These are phyloP conservation scores for Tychaedon coryphoeus DNA, from an alignment of 2,113 vertebrate genomes.

Conservation along the genomic window DNA sequence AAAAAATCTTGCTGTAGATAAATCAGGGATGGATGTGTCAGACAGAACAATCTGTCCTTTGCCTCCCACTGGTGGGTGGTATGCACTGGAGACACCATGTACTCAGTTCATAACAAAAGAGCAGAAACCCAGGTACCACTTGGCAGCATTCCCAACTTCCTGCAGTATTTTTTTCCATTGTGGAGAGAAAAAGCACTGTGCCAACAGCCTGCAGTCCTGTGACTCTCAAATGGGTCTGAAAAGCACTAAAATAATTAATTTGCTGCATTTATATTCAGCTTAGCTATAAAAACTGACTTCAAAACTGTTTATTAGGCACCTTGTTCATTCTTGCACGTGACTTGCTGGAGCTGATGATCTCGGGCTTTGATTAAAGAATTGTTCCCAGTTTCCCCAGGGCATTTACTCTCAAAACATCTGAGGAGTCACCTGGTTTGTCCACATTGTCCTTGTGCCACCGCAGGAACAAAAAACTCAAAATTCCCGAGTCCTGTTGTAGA, in stretches of 20 bases:
- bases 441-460: neutral
- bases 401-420: neutral
- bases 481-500: neutral
- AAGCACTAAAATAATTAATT: neutral
- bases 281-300: neutral
- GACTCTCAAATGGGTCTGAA: neutral
- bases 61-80: neutral
- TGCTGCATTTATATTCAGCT: neutral
- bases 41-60: neutral
- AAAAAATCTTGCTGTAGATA: neutral
- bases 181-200: neutral
- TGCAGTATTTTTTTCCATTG: neutral
- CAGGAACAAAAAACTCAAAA: neutral
- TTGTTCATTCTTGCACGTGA: neutral
- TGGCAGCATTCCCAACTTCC: neutral
- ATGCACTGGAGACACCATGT: fast-evolving
- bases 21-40: neutral
- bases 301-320: neutral
- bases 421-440: neutral
- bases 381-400: neutral
- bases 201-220: neutral
- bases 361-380: neutral
- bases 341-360: neutral
- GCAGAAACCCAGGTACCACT: neutral
- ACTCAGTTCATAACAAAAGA: neutral